phyloP scores from a whole-genome alignment of 2,888 invertebrate genomes.

The Dysmachus trigonus region DNA sequence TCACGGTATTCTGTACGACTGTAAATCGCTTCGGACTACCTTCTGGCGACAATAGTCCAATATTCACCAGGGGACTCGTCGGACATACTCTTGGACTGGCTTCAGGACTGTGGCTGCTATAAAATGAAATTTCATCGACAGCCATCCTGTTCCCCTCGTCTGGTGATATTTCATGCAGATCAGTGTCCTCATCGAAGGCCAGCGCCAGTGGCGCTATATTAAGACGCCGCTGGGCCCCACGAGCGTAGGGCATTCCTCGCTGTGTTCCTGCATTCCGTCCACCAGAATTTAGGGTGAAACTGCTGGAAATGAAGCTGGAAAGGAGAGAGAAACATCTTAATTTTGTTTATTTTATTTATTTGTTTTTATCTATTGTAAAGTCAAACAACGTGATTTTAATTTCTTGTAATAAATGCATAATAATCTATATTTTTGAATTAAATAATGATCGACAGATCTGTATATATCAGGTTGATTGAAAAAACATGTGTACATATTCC shows the following conservation, averaged over 20 bases:
- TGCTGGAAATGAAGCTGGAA: conserved; percentile 67
- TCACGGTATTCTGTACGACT: conserved; percentile 50
- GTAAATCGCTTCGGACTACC: conserved; percentile 61
- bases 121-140: conserved; percentile 62
- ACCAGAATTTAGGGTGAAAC: conserved; percentile 67
- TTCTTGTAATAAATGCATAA: too few species aligned
- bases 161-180: conserved; percentile 5
- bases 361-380: too few species aligned
- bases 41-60: conserved; percentile 59
- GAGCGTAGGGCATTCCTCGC: conserved; percentile 52
- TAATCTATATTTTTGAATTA: too few species aligned
- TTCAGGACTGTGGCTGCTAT: conserved; percentile 55
- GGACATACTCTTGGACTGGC: conserved; percentile 50
- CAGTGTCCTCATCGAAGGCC: conserved; percentile 26
- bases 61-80: conserved; percentile 49
- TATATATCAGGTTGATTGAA: too few species aligned
- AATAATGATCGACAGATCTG: too few species aligned
- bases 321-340: conserved; percentile 54
- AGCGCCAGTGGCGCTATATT: conserved; percentile 39
- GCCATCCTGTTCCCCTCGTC: conserved; percentile 53
- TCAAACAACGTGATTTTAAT: too few species aligned
- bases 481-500: too few species aligned
- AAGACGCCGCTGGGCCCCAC: conserved; percentile 45
- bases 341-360: too few species aligned
- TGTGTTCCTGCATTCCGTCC: conserved; percentile 65